Evolutionary conservation across 2,888 invertebrate species (phyloP).

Genomic region (Tenthredo livida): DNA sequence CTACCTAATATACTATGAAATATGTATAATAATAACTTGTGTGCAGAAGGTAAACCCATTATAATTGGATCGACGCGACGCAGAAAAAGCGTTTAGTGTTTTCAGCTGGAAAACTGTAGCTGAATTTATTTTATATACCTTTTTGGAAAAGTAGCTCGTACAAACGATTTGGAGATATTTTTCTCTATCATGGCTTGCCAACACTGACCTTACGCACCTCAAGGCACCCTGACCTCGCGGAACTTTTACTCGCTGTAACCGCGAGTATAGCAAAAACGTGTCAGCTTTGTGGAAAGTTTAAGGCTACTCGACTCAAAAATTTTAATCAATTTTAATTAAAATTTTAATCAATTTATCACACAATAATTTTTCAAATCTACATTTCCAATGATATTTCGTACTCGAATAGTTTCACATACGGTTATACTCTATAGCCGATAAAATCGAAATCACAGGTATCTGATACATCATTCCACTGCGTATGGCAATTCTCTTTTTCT

Average conservation of each 20-base stretch:
- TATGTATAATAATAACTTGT: background rate
- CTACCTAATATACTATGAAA: background rate
- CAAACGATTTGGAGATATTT: slow-evolving; percentile 15
- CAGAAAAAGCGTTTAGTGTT: background rate
- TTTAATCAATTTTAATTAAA: background rate
- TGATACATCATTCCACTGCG: background rate
- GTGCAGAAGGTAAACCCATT: background rate
- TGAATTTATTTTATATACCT: background rate
- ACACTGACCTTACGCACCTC: slow-evolving; percentile 34
- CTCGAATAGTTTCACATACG: background rate
- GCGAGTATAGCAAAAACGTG: background rate
- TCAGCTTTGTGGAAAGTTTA: background rate
- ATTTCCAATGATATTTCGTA: background rate
- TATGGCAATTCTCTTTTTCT: background rate
- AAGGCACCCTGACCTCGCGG: slow-evolving; percentile 3
- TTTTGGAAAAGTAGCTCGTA: background rate
- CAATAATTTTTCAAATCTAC: background rate
- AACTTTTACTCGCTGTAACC: background rate
- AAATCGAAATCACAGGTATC: background rate
- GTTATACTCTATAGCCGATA: background rate
- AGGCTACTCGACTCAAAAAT: background rate
- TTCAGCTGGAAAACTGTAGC: background rate
- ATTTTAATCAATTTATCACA: background rate
- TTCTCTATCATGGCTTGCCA: background rate
- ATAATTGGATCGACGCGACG: background rate